Base-by-base conservation (phyloP, 1,140 invertebrate genomes). In the Drosophila punjabiensis region DNA sequence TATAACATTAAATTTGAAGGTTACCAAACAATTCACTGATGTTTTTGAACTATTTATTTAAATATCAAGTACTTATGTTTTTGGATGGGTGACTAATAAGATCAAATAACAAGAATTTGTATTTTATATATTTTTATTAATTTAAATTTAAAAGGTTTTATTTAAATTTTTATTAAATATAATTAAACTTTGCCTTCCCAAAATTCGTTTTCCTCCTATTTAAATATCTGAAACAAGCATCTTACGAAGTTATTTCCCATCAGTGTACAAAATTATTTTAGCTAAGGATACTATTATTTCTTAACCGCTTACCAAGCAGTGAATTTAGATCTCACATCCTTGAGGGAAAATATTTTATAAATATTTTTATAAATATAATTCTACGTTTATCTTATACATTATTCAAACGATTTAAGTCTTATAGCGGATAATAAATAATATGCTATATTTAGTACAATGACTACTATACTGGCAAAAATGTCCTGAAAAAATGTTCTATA, bases 331-430 rank as follows among this genome's bases (percentile, higher is more conserved):
- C 41, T 11, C 9, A 18, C 41, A 18, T 11, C 10, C 13, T 48
- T 48, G 45, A n/a, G n/a, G n/a, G 45, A 20, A 48, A 20, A 48
- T 11, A 52, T 52, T 30, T 16, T 14, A 52, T 52, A 52, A 33
- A 32, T 18, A 55, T 52, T 52, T n/a, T 28, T 14, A 52, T 52
- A 52, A 33, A 32, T 18, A 55, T 52, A 35, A 18, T 35, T 35
- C 2, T 9, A 53, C 33, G 10, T 18, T 53, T 35, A 13, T 20
- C 13, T 20, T 56, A 33, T 56, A 35, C 7, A 18, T 8, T 33
- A 2, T 20, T 33, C 37, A 6, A 59, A 13, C 47, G 7, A 9
- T 18, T 60, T 30, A 8, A 43, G 4, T 53, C 0, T 9, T 37
- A 63, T 63, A 30, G 35, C 58, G 39, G 8, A 60, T 13, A 18